Percentiles rank a stretch among this genome's conserved stretches.
Evolutionary conservation across 1,140 invertebrate species (phyloP).

Genomic region (Cydia amplana): DNA sequence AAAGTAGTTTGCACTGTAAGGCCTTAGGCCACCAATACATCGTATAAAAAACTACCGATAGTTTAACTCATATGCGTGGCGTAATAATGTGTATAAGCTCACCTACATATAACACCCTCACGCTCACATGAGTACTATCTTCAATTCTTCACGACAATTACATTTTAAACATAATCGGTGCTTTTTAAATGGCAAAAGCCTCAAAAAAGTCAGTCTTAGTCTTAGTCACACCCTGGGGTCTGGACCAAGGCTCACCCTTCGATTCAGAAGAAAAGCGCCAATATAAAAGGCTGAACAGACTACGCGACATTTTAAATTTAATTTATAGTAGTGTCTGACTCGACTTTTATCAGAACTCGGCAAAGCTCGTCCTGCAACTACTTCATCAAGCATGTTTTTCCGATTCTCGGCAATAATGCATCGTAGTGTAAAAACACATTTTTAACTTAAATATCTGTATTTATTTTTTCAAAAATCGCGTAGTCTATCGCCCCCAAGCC

Average conservation of each 20-base stretch:
- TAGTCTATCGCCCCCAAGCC: slow-evolving; percentile 4
- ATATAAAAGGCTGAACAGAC: background rate
- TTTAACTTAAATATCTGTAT: background rate
- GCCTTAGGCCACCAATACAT: background rate
- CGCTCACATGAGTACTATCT: background rate
- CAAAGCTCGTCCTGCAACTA: background rate
- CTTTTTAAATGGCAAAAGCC: slow-evolving; percentile 5
- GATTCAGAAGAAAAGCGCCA: background rate
- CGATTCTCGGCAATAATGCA: no score
- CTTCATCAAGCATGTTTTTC: background rate
- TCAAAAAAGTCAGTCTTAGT: slow-evolving; percentile 10
- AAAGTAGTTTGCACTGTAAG: background rate
- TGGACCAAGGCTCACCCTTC: background rate
- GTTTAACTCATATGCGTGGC: background rate
- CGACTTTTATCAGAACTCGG: background rate
- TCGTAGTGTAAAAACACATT: no score
- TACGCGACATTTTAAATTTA: background rate
- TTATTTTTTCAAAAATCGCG: no score
- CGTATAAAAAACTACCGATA: background rate
- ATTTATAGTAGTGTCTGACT: background rate
- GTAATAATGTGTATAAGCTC: background rate
- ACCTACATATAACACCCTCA: background rate
- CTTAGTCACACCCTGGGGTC: background rate
- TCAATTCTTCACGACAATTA: background rate
- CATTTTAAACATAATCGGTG: background rate